Percentiles rank a stretch among this genome's conserved stretches.
Conservation (phyloP, 1,140 invertebrate genomes). For the Zaprionus capensis region DNA sequence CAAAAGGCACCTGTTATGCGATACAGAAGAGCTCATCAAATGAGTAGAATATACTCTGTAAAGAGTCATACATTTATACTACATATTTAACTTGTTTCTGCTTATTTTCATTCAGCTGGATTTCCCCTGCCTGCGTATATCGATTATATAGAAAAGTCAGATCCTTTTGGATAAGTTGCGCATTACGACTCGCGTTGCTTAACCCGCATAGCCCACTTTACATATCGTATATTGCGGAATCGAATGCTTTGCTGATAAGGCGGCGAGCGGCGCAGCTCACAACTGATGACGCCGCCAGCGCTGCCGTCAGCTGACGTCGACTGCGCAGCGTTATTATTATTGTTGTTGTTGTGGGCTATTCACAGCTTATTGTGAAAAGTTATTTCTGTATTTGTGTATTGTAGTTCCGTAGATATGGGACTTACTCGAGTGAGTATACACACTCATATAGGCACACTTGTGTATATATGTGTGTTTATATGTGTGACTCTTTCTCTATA, state of each 20-base stretch:
- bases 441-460: background rate
- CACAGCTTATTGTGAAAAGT: conserved; percentile 63
- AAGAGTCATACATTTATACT: too few relatives aligned
- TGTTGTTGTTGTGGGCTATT: conserved; percentile 29
- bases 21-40: too few relatives aligned
- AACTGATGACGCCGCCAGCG: conserved; percentile 12
- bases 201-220: background rate
- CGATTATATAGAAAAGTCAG: background rate
- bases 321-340: background rate
- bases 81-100: too few relatives aligned
- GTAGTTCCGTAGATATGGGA: conserved; percentile 62
- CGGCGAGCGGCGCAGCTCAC: conserved; percentile 8
- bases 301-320: background rate
- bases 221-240: conserved; percentile 6
- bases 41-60: too few relatives aligned
- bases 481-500: background rate
- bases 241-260: conserved; percentile 62
- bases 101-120: too few relatives aligned
- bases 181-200: background rate
- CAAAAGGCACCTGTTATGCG: too few relatives aligned
- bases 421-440: conserved; percentile 20
- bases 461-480: background rate
- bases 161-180: conserved; percentile 1
- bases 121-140: background rate
- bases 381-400: conserved; percentile 35